phyloP scores from a whole-genome alignment of 2,888 invertebrate genomes.

The Tinea pellionella region DNA sequence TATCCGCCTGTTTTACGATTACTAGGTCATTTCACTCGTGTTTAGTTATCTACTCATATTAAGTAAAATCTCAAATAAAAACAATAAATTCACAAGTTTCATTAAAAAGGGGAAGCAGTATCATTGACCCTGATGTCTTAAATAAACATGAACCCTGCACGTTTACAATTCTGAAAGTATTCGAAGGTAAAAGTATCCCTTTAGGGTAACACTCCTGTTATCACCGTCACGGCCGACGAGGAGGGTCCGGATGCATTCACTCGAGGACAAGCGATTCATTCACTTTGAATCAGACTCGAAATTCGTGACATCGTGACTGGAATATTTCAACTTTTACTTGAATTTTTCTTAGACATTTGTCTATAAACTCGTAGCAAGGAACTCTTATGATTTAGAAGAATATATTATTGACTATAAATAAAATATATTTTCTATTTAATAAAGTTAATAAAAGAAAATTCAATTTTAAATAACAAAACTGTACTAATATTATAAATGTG shows the following conservation, averaged over 20 bases:
- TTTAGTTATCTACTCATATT: no score
- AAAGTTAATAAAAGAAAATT: no score
- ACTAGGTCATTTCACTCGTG: no score
- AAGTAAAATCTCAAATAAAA: background rate
- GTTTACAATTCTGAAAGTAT: background rate
- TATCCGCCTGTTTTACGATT: no score
- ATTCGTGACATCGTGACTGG: slow-evolving; percentile 19
- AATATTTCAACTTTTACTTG: background rate
- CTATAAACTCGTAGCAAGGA: background rate
- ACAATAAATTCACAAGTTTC: background rate
- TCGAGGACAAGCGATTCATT: slow-evolving; percentile 41
- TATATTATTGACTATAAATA: no score
- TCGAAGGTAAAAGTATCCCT: background rate
- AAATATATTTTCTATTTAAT: no score
- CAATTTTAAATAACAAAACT: no score
- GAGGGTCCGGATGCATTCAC: slow-evolving; percentile 54
- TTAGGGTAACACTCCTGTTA: background rate
- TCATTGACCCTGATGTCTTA: background rate
- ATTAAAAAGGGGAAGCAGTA: background rate
- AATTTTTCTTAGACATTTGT: background rate
- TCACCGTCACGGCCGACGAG: background rate
- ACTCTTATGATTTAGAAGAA: no score
- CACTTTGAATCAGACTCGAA: slow-evolving; percentile 47
- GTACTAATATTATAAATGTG: no score
- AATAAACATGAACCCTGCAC: background rate